Percentiles rank a stretch among this genome's conserved stretches.
Evolutionary conservation across 2,888 invertebrate genomes (phyloP).

Genomic region (Sminthurinus aureus): DNA sequence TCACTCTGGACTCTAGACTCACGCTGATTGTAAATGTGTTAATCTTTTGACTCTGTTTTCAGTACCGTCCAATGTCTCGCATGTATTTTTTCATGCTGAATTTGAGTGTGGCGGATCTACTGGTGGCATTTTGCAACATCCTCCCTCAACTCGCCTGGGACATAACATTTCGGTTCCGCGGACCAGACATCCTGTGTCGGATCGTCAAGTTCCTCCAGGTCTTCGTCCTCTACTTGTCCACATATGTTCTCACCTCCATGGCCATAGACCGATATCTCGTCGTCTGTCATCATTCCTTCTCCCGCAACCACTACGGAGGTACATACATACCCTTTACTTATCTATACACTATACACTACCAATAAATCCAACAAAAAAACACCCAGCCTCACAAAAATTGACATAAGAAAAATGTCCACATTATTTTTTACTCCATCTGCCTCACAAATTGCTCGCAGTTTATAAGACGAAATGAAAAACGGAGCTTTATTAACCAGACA

Average conservation of each 20-base stretch:
- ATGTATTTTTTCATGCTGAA: slow-evolving; percentile 78
- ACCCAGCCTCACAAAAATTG: too few relatives aligned
- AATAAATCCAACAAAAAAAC: too few relatives aligned
- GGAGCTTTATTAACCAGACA: too few relatives aligned
- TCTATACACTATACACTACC: too few relatives aligned
- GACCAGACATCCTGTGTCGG: slow-evolving; percentile 61
- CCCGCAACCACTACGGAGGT: slow-evolving; percentile 57
- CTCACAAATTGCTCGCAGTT: too few relatives aligned
- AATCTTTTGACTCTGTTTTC: not conserved
- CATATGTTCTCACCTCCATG: slow-evolving; percentile 61
- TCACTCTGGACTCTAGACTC: too few relatives aligned
- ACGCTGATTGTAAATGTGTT: too few relatives aligned
- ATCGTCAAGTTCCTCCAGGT: slow-evolving; percentile 61
- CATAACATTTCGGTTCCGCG: slow-evolving; percentile 66
- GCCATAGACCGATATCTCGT: slow-evolving; percentile 61
- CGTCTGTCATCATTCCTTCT: slow-evolving; percentile 60
- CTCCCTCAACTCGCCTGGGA: slow-evolving; percentile 67
- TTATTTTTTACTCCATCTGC: too few relatives aligned
- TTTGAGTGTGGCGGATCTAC: slow-evolving; percentile 73
- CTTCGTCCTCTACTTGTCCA: slow-evolving; percentile 61
- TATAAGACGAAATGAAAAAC: too few relatives aligned
- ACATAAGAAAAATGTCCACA: too few relatives aligned
- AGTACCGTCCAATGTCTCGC: slow-evolving; percentile 64
- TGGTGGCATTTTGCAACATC: slow-evolving; percentile 74
- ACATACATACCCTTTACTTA: too few relatives aligned